Conservation (phyloP, 2,113 vertebrate genomes). For the Istiophorus platypterus region DNA sequence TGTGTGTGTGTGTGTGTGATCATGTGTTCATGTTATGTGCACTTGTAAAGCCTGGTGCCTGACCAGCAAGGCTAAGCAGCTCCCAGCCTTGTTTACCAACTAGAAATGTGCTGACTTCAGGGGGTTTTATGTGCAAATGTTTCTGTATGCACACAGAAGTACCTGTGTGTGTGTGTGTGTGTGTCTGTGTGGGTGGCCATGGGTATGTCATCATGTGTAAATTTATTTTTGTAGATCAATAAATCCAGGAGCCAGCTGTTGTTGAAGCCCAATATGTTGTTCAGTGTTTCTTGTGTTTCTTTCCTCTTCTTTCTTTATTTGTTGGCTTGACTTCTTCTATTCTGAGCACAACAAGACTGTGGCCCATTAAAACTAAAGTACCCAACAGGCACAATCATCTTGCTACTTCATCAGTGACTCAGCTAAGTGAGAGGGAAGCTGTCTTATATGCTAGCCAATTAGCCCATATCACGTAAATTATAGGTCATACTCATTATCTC, state of each 20-base stretch:
- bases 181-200: constrained; percentile 10
- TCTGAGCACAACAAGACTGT: background rate
- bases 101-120: constrained; percentile 72
- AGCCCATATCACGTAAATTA: constrained; percentile 50
- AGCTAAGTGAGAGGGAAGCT: background rate
- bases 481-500: constrained; percentile 59
- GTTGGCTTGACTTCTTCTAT: background rate
- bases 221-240: constrained; percentile 44
- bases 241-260: constrained; percentile 37
- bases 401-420: background rate
- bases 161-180: background rate
- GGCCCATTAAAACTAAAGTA: background rate
- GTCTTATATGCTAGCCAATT: constrained; percentile 22
- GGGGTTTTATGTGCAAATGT: constrained; percentile 38
- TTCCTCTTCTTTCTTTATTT: background rate
- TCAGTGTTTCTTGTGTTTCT: background rate
- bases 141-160: constrained; percentile 16
- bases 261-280: background rate
- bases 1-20: constrained; percentile 43
- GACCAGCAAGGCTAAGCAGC: constrained; percentile 70
- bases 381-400: background rate
- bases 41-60: constrained; percentile 59
- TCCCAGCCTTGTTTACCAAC: constrained; percentile 49
- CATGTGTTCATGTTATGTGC: constrained; percentile 48
- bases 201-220: constrained; percentile 15